Base-by-base conservation (phyloP, 1,140 invertebrate genomes). In the Caenorhabditis latens region DNA sequence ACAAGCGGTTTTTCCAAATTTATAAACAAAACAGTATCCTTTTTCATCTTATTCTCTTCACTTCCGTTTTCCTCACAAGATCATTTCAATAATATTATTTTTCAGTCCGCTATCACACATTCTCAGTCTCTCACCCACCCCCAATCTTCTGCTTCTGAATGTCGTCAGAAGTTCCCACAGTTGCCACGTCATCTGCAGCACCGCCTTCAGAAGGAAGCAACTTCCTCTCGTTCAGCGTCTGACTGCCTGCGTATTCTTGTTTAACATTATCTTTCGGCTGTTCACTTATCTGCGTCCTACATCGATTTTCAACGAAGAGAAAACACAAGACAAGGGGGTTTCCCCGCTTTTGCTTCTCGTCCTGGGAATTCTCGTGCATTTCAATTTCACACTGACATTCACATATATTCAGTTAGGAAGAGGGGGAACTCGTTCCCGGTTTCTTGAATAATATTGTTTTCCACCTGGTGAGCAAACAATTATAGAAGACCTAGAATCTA, bases 131-230 rank as follows among this genome's bases (percentile, higher is more conserved):
- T 13, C n/a, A 14, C 11, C 40, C 46, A 24, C 46, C 43, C 46
- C 0, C 71, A 79, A 8, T 50, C 71, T 79, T 79, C 71, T 79
- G 71, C 43, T 79, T 79, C 71, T 79, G 71, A 79, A 79, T 79
- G 71, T 79, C 71, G 71, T 79, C 71, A 79, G 71, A 79, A 79
- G 71, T 79, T 79, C 71, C 46, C 71, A 79, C 71, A 79, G 71
- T 79, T 79, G 71, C 71, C 71, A 79, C 71, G 71, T 79, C 71
- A 79, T 79, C 71, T 50, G 71, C 71, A 79, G n/a, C 71, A 79
- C 71, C 46, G 71, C 71, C 71, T 79, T 79, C 71, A 53, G 71
- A 79, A 79, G 71, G 71, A 79, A 79, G 46, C 71, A 50, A 79
- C 43, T 79, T 79, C 21, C 71, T 79, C 71, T 79, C 71, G 8